Evolutionary conservation across 2,888 invertebrate genomes (phyloP).

Genomic region (Sinotaia quadrata): DNA sequence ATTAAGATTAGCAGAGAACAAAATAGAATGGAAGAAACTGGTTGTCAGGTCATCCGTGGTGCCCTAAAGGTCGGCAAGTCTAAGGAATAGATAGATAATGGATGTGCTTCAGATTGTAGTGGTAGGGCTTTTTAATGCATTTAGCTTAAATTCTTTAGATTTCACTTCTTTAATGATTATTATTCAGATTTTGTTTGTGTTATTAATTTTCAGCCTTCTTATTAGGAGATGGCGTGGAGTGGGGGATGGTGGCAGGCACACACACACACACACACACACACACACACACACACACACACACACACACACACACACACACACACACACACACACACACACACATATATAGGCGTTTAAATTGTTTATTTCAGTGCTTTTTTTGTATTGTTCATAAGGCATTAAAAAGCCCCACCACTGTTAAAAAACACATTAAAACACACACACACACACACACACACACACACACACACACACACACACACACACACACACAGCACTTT

Average conservation of each 20-base stretch:
- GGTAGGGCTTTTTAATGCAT: too few relatives aligned
- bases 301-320: background rate
- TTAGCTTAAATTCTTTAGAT: too few relatives aligned
- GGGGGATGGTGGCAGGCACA: background rate
- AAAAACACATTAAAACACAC: background rate
- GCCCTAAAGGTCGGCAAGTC: too few relatives aligned
- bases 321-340: background rate
- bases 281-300: background rate
- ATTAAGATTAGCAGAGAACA: too few relatives aligned
- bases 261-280: background rate
- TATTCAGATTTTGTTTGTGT: too few relatives aligned
- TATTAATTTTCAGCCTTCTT: too few relatives aligned
- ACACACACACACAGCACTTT: background rate
- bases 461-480: background rate
- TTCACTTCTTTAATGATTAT: too few relatives aligned
- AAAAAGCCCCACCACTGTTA: background rate
- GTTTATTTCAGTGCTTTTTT: background rate
- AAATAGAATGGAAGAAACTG: too few relatives aligned
- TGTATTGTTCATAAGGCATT: slow-evolving; percentile 5
- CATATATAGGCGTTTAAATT: background rate
- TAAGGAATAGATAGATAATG: too few relatives aligned
- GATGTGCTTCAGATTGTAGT: too few relatives aligned
- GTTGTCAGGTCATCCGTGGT: too few relatives aligned
- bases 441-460: background rate
- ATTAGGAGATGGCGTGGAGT: background rate